Conservation (phyloP, 2,113 vertebrate species). For the Candoia aspera region DNA sequence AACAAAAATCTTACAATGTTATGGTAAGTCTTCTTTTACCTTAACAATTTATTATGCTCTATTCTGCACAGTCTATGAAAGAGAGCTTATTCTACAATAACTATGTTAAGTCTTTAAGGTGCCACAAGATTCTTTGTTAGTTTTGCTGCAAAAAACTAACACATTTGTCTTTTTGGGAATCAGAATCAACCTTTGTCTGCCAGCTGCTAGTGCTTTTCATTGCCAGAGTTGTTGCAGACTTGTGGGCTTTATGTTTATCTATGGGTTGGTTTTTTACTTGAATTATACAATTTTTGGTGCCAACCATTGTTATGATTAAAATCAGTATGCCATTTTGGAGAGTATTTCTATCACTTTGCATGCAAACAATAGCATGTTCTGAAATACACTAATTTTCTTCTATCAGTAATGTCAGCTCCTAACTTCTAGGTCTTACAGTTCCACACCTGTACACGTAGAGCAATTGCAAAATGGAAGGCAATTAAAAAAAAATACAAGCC, state of each 20-base stretch:
- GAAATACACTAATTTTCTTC: neutral
- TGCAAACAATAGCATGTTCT: neutral
- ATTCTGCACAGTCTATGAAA: neutral
- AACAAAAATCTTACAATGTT: neutral
- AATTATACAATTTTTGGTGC: neutral
- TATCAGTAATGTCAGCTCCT: neutral
- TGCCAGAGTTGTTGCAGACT: constrained; percentile 10
- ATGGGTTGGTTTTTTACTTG: neutral
- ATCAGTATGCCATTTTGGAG: neutral
- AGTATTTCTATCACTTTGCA: neutral
- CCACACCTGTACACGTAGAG: neutral
- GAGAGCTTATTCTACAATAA: neutral
- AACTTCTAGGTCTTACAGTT: neutral
- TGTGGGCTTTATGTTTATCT: neutral
- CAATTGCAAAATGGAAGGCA: neutral
- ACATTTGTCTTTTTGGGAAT: neutral
- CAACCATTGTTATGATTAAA: neutral
- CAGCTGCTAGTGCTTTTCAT: constrained; percentile 19
- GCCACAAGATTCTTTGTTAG: neutral
- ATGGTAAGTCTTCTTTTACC: neutral
- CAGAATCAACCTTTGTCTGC: neutral
- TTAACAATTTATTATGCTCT: neutral
- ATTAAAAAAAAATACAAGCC: neutral
- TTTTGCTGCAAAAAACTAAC: neutral
- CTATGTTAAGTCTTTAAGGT: neutral